Percentiles rank a stretch among this genome's conserved stretches.
Conservation (phyloP, 2,113 vertebrate species). For the Coregonus clupeaformis region DNA sequence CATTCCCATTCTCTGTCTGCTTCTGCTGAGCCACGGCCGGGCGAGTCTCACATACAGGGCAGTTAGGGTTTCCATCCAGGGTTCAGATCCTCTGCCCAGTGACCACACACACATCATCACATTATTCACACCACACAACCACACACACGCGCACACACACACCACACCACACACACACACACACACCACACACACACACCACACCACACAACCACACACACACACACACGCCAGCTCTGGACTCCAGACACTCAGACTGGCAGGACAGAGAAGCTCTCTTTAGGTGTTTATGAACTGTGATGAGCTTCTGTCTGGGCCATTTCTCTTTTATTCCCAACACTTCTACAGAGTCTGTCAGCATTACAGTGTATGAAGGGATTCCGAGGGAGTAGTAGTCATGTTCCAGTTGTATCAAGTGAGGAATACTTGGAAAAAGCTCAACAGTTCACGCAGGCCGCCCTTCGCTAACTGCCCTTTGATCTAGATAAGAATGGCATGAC, state of each 20-base stretch:
- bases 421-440: background rate
- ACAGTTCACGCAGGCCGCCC: background rate
- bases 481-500: background rate
- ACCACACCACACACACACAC: too few relatives aligned
- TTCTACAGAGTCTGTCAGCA: background rate
- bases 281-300: slow-evolving; percentile 4
- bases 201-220: background rate
- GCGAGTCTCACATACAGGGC: background rate
- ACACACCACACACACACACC: background rate
- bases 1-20: background rate
- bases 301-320: background rate
- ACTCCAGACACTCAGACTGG: background rate
- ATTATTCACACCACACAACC: background rate
- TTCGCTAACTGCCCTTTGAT: background rate
- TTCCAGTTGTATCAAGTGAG: background rate
- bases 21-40: background rate
- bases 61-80: background rate
- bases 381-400: background rate
- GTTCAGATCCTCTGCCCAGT: background rate
- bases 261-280: background rate
- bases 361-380: background rate
- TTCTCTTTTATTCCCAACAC: background rate
- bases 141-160: background rate
- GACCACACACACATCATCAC: too few relatives aligned
- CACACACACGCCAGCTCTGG: background rate